phyloP scores from a whole-genome alignment of 1,140 invertebrate genomes.

The Cecropterus lyciades region DNA sequence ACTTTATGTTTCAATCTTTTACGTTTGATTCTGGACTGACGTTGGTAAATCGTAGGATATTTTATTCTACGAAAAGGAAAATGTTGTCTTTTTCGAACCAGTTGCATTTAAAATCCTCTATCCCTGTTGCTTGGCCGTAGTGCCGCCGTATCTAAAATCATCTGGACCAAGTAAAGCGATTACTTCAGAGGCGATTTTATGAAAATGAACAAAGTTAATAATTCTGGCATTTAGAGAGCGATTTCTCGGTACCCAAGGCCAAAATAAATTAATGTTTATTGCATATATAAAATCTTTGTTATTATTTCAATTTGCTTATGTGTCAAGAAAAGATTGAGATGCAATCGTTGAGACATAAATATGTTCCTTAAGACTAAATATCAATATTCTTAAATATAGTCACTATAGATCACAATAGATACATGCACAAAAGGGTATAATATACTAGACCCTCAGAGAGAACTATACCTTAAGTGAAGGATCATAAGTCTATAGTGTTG shows the following conservation, averaged over 20 bases:
- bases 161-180: constrained; percentile 79
- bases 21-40: constrained; percentile 46
- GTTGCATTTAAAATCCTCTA: constrained; percentile 79
- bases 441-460: too few species aligned
- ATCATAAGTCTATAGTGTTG: too few species aligned
- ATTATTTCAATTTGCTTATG: too few species aligned
- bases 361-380: too few species aligned
- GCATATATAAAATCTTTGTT: background rate
- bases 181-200: constrained; percentile 67
- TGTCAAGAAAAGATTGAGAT: too few species aligned
- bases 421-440: too few species aligned
- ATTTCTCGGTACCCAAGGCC: constrained; percentile 26
- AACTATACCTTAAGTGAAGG: too few species aligned
- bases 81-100: constrained; percentile 83
- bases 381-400: too few species aligned
- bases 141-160: constrained; percentile 76
- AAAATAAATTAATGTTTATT: background rate
- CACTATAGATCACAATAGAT: too few species aligned
- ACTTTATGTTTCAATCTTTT: constrained; percentile 36
- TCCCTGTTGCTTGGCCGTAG: constrained; percentile 70
- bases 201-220: constrained; percentile 74
- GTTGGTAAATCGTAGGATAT: constrained; percentile 15
- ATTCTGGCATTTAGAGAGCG: constrained; percentile 63
- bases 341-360: too few species aligned
- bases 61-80: constrained; percentile 45